Evolutionary conservation across 2,113 vertebrate species (phyloP).

Genomic region (Salvelinus sp.): DNA sequence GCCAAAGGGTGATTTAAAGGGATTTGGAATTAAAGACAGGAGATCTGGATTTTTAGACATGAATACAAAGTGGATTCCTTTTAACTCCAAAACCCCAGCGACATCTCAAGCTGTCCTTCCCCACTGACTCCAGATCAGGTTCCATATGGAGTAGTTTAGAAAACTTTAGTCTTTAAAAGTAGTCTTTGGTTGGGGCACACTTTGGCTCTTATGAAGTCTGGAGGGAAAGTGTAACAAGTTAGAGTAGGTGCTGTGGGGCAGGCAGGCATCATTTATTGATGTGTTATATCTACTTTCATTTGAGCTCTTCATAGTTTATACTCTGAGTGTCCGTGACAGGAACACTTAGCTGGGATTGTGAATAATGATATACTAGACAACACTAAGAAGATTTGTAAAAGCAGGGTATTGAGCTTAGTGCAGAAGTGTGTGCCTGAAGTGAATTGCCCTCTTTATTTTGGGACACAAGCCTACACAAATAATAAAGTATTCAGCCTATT

Average conservation of each 20-base stretch:
- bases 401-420: slow-evolving; percentile 26
- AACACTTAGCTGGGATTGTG: slow-evolving; percentile 28
- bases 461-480: background rate
- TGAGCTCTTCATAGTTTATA: slow-evolving; percentile 34
- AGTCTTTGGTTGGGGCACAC: background rate
- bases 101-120: background rate
- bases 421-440: slow-evolving; percentile 21
- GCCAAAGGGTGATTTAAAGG: slow-evolving; percentile 28
- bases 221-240: slow-evolving; percentile 10
- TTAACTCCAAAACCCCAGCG: background rate
- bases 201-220: background rate
- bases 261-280: slow-evolving; percentile 19
- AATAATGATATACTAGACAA: slow-evolving; percentile 30
- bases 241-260: background rate
- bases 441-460: slow-evolving; percentile 6
- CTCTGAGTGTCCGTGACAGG: slow-evolving; percentile 34
- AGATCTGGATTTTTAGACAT: slow-evolving; percentile 19
- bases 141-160: background rate
- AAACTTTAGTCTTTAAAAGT: background rate
- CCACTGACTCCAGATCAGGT: no score
- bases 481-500: slow-evolving; percentile 3
- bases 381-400: slow-evolving; percentile 29
- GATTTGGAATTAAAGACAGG: slow-evolving; percentile 18
- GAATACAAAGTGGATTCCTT: slow-evolving; percentile 15
- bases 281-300: slow-evolving; percentile 19